Evolutionary conservation across 2,797 vertebrate species (phyloP), one percentile per base, ranked within the genome.

Genomic region (Enteromius unitaeniatus): DNA sequence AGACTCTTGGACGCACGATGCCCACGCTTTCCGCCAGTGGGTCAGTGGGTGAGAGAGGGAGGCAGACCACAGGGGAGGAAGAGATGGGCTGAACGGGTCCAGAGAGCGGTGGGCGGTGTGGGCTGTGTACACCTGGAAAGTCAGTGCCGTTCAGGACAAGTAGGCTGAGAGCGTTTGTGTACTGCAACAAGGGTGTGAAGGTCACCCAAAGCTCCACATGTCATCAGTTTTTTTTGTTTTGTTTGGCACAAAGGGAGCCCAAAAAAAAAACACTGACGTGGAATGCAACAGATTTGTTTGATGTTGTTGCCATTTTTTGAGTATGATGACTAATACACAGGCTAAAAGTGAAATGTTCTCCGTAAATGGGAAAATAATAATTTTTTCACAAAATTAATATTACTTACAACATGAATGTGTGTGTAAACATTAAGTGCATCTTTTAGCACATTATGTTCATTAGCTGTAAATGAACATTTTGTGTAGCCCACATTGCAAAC

Each of bases 1-100:
- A 90, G 92, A 88, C 88, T 93, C 92, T 90, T 85, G 69, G 89
- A 86, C 83, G 92, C 89, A 92, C 90, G 83, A 91, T 77, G 89
- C 92, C 92, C 89, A 94, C 93, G 88, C 92, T 94, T 94, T 95
- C 94, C 93, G 92, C 93, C 94, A 95, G 92, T 95, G 93, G 94
- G 94, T 95, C 94, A 95, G 93, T 95, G 94, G 93, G 94, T 94
- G 92, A 94, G 91, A 83, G 87, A 86, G 81, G 76, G 89, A 86
- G 87, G 86, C 62, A 78, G 87, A 87, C 88, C 88, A 83, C 89
- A 89, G 90, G 87, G 91, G 89, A 89, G 88, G 90, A 55, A 84
- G 26, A 78, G 82, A 78, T 19, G 34, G 47, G 68, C 74, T 65
- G 79, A 51, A 55, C 17, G 19, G 90, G 23, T 89, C 90, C 85